phyloP scores from a whole-genome alignment of 2,888 invertebrate genomes.

The Eilema griseolum region DNA sequence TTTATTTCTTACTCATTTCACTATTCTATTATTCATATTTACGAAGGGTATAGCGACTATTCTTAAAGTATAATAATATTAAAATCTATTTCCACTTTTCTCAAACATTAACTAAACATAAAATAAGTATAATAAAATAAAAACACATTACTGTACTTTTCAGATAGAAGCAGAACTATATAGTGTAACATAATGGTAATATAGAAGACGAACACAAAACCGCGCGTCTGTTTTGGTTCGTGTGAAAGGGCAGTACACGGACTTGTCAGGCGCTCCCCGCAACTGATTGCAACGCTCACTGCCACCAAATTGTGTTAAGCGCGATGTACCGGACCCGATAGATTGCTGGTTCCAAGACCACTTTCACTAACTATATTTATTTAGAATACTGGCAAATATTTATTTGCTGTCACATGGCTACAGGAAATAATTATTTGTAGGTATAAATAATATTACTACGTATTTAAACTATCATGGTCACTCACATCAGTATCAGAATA shows the following conservation, averaged over 20 bases:
- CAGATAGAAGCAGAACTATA: neutral
- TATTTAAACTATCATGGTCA: too few species aligned
- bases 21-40: too few species aligned
- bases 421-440: neutral
- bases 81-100: too few species aligned
- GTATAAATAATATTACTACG: neutral
- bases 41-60: too few species aligned
- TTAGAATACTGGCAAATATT: neutral
- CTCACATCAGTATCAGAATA: too few species aligned
- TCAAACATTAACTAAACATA: too few species aligned
- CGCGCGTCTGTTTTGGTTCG: conserved; percentile 19
- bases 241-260: conserved; percentile 14
- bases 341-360: conserved; percentile 31
- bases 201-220: conserved; percentile 5
- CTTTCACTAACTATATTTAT: neutral
- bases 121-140: too few species aligned
- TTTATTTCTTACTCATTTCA: too few species aligned
- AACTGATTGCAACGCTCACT: conserved; percentile 47
- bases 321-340: conserved; percentile 30
- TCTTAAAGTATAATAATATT: too few species aligned
- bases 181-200: neutral
- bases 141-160: too few species aligned
- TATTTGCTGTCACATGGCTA: neutral
- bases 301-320: conserved; percentile 45
- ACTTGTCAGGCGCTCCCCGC: conserved; percentile 34